Base-by-base conservation (phyloP, 1,140 invertebrate genomes). In the Hylyphantes graminicola region DNA sequence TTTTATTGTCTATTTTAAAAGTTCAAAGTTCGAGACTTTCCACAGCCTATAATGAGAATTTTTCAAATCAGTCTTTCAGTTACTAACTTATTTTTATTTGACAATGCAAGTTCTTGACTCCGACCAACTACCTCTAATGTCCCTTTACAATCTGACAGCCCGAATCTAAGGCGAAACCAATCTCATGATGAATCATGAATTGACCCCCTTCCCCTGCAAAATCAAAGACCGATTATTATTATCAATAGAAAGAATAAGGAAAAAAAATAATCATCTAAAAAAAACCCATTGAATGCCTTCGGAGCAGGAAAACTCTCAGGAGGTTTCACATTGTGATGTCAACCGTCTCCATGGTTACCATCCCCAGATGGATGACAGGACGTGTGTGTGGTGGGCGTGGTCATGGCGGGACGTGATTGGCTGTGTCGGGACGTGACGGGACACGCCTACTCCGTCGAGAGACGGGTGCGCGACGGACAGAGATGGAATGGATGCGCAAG, bases 311-410 rank as follows among this genome's bases (percentile, higher is more conserved):
- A 19, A 51, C 57, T 81, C 79, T 73, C 79, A 57, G 50, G 61
- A 83, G 72, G 72, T 61, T 75, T 83, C 63, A 75, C 80, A 83
- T 83, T 83, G 80, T 83, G 80, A 83, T 83, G 80, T 83, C 80
- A 83, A 83, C 80, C 72, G 80, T 83, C 67, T 17, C 80, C 51
- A 83, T 83, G 80, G 80, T 17, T 54, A 83, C 80, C 63, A 63
- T 35, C 80, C 72, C 80, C 72, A 83, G 80, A 83, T 83, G 80
- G 72, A 74, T 83, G 80, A 83, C 80, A 83, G 72, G 80, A 74
- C 80, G 80, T 75, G 80, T 75, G 80, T 73, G 70, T 83, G 72
- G 80, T 74, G 61, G 80, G 80, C 80, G 80, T 74, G 80, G 35
- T 54, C 59, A n/a, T 17, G 75, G 68, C 57, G 55, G 70, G 80